phyloP scores from a whole-genome alignment of 2,888 invertebrate genomes.

The Ophraella communa region DNA sequence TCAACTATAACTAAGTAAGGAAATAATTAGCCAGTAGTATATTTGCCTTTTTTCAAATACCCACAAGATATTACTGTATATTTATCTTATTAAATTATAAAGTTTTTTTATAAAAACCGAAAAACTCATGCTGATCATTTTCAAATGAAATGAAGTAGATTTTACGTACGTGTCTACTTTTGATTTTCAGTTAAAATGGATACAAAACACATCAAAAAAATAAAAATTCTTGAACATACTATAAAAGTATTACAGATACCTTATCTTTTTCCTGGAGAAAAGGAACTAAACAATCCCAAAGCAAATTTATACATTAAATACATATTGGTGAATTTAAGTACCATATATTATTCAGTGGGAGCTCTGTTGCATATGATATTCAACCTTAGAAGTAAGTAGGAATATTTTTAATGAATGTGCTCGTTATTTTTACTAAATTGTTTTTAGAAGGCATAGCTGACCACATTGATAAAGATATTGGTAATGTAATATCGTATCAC shows the following conservation, averaged over 20 bases:
- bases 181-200: constrained; percentile 14
- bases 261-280: constrained; percentile 15
- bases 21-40: neutral
- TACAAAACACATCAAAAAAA: constrained; percentile 12
- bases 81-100: neutral
- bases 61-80: neutral
- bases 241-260: constrained; percentile 14
- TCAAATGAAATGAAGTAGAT: neutral
- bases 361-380: constrained; percentile 16
- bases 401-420: neutral
- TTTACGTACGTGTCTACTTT: no score
- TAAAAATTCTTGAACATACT: constrained; percentile 20
- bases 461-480: constrained; percentile 27
- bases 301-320: constrained; percentile 20
- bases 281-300: constrained; percentile 12
- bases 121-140: no score
- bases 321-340: constrained; percentile 6
- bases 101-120: no score
- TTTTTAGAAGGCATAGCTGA: constrained; percentile 24
- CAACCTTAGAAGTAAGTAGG: constrained; percentile 22
- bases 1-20: neutral
- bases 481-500: constrained; percentile 19
- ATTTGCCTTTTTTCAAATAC: neutral
- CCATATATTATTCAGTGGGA: constrained; percentile 22
- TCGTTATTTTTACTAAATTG: neutral